Evolutionary conservation across 2,113 vertebrate species (phyloP).

Genomic region (Eptesicus fuscus): DNA sequence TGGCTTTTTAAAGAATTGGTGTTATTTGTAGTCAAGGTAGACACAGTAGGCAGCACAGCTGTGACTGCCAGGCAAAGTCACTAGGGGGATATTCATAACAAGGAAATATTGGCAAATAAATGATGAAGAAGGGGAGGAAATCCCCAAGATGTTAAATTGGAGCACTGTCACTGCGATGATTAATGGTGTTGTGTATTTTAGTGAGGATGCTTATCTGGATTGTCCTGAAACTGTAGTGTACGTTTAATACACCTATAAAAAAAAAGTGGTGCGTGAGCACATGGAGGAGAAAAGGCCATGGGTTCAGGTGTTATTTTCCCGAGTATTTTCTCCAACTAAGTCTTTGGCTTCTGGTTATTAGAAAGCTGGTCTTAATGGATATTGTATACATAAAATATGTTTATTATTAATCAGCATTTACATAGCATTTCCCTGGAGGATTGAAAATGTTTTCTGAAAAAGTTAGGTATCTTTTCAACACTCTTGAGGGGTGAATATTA

Average conservation of each 20-base stretch:
- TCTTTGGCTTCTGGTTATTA: neutral
- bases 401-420: neutral
- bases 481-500: neutral
- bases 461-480: neutral
- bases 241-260: conserved; percentile 50
- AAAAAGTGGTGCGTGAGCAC: neutral
- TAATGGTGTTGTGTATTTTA: conserved; percentile 68
- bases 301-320: neutral
- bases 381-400: neutral
- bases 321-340: conserved; percentile 12
- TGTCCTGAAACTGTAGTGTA: conserved; percentile 48
- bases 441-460: conserved; percentile 2
- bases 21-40: conserved; percentile 52
- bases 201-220: conserved; percentile 62
- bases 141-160: conserved; percentile 73
- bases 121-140: conserved; percentile 78
- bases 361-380: neutral
- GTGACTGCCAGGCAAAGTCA: conserved; percentile 50
- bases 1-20: conserved; percentile 16
- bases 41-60: conserved; percentile 60
- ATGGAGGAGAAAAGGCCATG: neutral
- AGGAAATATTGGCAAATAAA: conserved; percentile 72
- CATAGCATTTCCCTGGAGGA: neutral
- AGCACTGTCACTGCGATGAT: conserved; percentile 73
- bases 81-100: conserved; percentile 64